These are phyloP conservation scores for Sarcophaga rosellei DNA, from an alignment of 2,888 invertebrate genomes.

Conservation along the genomic window DNA sequence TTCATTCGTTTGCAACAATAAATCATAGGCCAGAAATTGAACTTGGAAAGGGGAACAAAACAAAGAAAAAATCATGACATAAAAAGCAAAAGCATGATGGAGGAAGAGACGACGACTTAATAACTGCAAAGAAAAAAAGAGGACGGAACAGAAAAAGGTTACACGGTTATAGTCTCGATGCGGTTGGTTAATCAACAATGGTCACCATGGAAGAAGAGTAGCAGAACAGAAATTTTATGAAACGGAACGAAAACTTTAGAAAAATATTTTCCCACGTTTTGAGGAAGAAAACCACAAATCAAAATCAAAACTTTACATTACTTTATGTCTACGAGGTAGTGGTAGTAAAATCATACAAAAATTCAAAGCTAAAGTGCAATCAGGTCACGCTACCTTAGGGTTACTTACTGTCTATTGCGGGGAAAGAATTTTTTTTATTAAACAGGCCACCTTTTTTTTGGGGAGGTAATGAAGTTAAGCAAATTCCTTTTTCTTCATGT, in stretches of 20 bases:
- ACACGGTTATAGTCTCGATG: conserved; percentile 44
- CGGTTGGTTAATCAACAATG: conserved; percentile 58
- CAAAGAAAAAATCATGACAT: not conserved
- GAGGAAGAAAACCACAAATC: conserved; percentile 1
- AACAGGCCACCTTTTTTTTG: not conserved
- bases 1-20: conserved; percentile 20
- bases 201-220: conserved; percentile 15
- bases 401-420: not conserved
- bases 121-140: not conserved
- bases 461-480: not conserved
- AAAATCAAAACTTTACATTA: conserved; percentile 9
- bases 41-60: not conserved
- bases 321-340: no score
- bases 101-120: conserved; percentile 17
- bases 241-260: conserved; percentile 22
- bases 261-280: conserved; percentile 54
- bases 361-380: not conserved
- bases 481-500: not conserved
- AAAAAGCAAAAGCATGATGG: conserved; percentile 34
- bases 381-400: not conserved
- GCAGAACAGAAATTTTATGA: conserved; percentile 9
- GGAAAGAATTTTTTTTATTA: not conserved
- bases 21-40: conserved; percentile 56
- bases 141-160: conserved; percentile 48
- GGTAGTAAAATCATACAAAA: not conserved